A percentile compares a stretch with the other conserved stretches of the same genome.
Conservation (phyloP, 2,888 invertebrate species). For the Eucriotettix oculatus region DNA sequence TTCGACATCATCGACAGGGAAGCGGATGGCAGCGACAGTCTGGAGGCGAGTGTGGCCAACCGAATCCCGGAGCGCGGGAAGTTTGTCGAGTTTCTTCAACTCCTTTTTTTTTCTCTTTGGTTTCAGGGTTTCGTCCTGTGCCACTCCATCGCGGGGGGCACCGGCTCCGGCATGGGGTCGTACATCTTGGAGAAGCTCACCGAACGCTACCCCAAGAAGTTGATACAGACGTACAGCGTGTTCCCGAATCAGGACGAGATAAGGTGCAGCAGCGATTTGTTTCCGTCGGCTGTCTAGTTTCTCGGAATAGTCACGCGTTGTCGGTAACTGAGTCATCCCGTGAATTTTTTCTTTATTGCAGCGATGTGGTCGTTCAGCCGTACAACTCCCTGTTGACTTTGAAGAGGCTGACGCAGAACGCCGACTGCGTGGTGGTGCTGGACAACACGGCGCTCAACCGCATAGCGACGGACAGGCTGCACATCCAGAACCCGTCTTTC, state of each 20-base stretch:
- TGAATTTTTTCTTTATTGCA: constrained; percentile 24
- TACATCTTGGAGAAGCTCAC: constrained; percentile 78
- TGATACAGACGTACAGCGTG: constrained; percentile 96
- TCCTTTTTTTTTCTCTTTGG: constrained; percentile 8
- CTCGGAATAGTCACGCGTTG: neutral
- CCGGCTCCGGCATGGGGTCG: constrained; percentile 98
- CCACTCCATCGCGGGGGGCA: constrained; percentile 98
- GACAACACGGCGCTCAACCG: constrained; percentile 95
- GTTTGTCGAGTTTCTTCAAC: neutral
- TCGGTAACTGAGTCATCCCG: neutral
- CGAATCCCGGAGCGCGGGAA: too few species aligned
- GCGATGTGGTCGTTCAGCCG: constrained; percentile 92
- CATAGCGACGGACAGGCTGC: constrained; percentile 82
- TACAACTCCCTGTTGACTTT: constrained; percentile 91
- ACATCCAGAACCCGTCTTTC: constrained; percentile 91
- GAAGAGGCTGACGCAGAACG: constrained; percentile 83
- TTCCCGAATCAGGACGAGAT: constrained; percentile 96
- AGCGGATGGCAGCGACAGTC: constrained; percentile 94
- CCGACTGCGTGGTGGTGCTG: constrained; percentile 91
- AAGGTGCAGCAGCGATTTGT: constrained; percentile 31
- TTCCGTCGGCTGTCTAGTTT: neutral
- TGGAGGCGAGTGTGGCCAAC: constrained; percentile 50
- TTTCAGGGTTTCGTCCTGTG: constrained; percentile 86
- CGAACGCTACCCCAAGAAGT: constrained; percentile 91
- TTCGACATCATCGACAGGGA: constrained; percentile 97